A percentile compares a stretch with the other conserved stretches of the same genome.
These are phyloP conservation scores for Malacoctenus gilli DNA, from an alignment of 2,797 vertebrate genomes.

Conservation along the genomic window DNA sequence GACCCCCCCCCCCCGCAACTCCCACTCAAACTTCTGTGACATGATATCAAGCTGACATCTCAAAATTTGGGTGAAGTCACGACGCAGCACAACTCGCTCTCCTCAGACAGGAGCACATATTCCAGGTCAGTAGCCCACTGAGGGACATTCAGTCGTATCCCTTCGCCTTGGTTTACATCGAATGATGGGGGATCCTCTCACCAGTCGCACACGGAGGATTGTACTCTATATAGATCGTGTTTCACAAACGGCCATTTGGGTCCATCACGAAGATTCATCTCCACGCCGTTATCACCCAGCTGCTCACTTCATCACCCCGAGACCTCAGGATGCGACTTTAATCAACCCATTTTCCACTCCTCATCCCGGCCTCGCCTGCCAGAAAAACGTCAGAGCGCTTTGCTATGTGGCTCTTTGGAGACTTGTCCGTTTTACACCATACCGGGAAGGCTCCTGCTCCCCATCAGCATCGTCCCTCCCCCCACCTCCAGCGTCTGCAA, in stretches of 20 bases:
- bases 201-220: neutral
- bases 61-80: too few species aligned
- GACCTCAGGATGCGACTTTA: slow-evolving; percentile 25
- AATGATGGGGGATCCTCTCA: neutral
- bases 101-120: too few species aligned
- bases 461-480: slow-evolving; percentile 68
- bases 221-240: neutral
- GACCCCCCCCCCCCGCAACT: too few species aligned
- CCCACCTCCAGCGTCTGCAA: slow-evolving; percentile 67
- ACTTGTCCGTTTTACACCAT: slow-evolving; percentile 63
- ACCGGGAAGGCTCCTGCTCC: slow-evolving; percentile 57
- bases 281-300: slow-evolving; percentile 28
- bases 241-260: too few species aligned
- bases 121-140: too few species aligned
- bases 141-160: too few species aligned
- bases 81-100: too few species aligned
- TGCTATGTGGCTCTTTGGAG: slow-evolving; percentile 58
- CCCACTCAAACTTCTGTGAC: too few species aligned
- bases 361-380: slow-evolving; percentile 24
- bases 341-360: slow-evolving; percentile 39
- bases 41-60: too few species aligned
- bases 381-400: slow-evolving; percentile 53
- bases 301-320: slow-evolving; percentile 35
- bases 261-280: slow-evolving; percentile 15
- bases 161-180: too few species aligned